Base-by-base conservation (phyloP, 1,140 invertebrate species). In the Drosophila nikananu region DNA sequence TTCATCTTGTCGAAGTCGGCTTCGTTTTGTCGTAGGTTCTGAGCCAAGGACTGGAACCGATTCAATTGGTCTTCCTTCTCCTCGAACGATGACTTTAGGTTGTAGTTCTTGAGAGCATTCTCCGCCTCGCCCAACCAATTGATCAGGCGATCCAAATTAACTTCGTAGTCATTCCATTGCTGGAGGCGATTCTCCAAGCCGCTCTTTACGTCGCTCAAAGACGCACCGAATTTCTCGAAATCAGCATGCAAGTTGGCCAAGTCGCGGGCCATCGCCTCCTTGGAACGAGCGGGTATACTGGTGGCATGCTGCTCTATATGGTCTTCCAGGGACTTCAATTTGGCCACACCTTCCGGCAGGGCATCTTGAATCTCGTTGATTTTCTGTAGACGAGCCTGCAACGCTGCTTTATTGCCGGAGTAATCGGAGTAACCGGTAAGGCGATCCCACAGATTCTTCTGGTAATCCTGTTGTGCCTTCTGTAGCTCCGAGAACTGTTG, bases 151-250 rank as follows among this genome's bases (percentile, higher is more conserved):
- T 98, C 97, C 80, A 98, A 95, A 4, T 97, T 96, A 63, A 95
- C 95, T 89, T 99, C 98, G 90, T 98, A 99, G 66, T 98, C 97
- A 49, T 94, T 95, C 98, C 98, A 99, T 93, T 98, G 97, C 80
- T 96, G 95, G 41, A 99, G 94, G 64, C 96, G 95, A 76, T 97
- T 96, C 92, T 98, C 96, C 27, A 99, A 94, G 35, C 95, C 95
- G 77, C 96, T 95, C 82, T 95, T 95, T 0, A 97, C 95, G 89
- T 98, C 97, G 66, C 94, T 95, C 32, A 97, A 93, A 0, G 96
- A 95, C 2, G 95, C 95, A n/a, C 95, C 94, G 67, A 97, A 97
- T 87, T 98, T 98, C 59, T 97, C 97, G 83, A 96, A 95, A 81
- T 98, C 97, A 74, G 95, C 95, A 89, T 94, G 96, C 17, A 97